Percentiles rank a stretch among this genome's conserved stretches.
Evolutionary conservation across 2,888 invertebrate species (phyloP).

Genomic region (Cosmia trapezina): DNA sequence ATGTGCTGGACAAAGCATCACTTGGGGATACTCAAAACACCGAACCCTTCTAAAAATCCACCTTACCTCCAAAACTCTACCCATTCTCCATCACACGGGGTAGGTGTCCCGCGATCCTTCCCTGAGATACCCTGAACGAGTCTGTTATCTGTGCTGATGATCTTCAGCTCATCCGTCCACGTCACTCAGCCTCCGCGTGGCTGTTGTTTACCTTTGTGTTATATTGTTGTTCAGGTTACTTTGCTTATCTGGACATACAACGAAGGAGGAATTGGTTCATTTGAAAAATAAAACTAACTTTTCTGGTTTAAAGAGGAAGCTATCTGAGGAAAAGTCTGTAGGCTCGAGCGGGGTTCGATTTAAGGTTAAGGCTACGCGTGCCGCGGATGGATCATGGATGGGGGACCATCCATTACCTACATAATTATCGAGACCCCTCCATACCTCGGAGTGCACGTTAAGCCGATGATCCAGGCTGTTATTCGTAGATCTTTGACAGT

Average conservation of each 20-base stretch:
- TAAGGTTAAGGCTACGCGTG: too few relatives aligned
- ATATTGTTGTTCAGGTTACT: conserved; percentile 6
- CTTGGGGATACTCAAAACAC: not conserved
- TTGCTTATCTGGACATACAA: not conserved
- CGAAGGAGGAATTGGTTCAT: not conserved
- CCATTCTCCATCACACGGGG: not conserved
- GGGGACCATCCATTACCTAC: too few relatives aligned
- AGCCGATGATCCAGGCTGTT: too few relatives aligned
- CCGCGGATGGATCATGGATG: too few relatives aligned
- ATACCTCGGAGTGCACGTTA: too few relatives aligned
- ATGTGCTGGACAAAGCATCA: too few relatives aligned
- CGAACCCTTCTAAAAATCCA: not conserved
- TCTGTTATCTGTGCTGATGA: conserved; percentile 65
- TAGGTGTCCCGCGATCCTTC: conserved; percentile 37
- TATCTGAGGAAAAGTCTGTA: too few relatives aligned
- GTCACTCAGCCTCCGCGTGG: conserved; percentile 52
- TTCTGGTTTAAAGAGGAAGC: not conserved
- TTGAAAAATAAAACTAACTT: too few relatives aligned
- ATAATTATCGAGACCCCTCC: too few relatives aligned
- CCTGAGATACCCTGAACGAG: conserved; percentile 58
- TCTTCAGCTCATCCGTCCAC: conserved; percentile 64
- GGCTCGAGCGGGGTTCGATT: too few relatives aligned
- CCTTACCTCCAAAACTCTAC: not conserved
- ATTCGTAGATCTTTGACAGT: too few relatives aligned
- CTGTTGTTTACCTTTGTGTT: conserved; percentile 36